Percentiles rank a stretch among this genome's conserved stretches.
These are phyloP conservation scores for Leuciscus idus DNA, from an alignment of 2,113 vertebrate genomes.

Conservation along the genomic window DNA sequence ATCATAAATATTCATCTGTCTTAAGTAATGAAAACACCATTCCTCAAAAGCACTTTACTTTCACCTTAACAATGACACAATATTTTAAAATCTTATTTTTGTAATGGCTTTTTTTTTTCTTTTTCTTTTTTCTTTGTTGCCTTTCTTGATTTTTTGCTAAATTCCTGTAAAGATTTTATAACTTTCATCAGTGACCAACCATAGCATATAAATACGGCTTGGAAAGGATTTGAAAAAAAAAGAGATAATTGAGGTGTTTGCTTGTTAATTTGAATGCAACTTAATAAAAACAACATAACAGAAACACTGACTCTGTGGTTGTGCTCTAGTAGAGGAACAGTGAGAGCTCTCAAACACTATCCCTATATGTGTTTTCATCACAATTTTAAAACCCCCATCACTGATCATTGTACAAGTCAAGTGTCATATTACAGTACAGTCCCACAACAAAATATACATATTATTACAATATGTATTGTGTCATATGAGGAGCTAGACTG, in stretches of 20 bases:
- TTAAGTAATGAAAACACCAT: conserved; percentile 1
- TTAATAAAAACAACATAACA: not conserved
- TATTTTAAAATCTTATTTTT: conserved; percentile 8
- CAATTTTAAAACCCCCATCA: not conserved
- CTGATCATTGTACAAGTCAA: not conserved
- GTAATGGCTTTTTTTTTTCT: not conserved
- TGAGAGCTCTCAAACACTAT: not conserved
- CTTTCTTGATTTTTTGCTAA: not conserved
- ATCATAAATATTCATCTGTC: not conserved
- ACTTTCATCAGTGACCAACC: not conserved
- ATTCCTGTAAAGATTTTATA: not conserved
- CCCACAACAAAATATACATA: not conserved
- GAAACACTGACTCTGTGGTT: not conserved
- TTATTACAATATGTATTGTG: not conserved
- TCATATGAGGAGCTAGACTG: not conserved
- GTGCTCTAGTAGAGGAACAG: not conserved
- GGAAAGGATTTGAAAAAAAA: not conserved
- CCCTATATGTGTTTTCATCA: not conserved
- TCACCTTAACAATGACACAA: not conserved
- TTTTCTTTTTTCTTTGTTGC: not conserved
- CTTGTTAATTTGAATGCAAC: not conserved
- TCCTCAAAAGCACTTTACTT: conserved; percentile 49
- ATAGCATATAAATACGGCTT: not conserved
- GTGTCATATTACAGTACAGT: not conserved
- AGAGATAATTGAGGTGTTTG: not conserved